These are phyloP conservation scores for Goniozus legneri DNA, from an alignment of 1,140 invertebrate species.

Conservation along the genomic window DNA sequence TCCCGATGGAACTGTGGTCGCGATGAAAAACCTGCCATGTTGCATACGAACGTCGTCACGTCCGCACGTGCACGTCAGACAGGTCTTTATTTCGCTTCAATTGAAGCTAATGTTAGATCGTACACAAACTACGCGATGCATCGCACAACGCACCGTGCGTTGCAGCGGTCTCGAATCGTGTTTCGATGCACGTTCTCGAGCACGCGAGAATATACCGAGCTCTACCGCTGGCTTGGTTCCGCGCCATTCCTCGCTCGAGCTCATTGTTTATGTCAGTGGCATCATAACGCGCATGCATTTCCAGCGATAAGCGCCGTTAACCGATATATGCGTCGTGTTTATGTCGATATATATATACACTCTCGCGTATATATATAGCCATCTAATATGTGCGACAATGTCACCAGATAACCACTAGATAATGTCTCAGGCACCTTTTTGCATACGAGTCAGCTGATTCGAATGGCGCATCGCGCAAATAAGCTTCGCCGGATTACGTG, in stretches of 20 bases:
- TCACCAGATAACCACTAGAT: conserved; percentile 26
- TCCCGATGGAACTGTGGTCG: conserved; percentile 4
- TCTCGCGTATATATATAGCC: too few relatives aligned
- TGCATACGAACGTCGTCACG: conserved; percentile 17
- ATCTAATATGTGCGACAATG: too few relatives aligned
- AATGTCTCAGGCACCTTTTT: too few relatives aligned
- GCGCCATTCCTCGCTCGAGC: not conserved
- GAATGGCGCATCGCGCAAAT: conserved; percentile 14
- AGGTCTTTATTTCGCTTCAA: conserved; percentile 14
- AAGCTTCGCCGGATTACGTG: too few relatives aligned
- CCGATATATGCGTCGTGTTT: too few relatives aligned
- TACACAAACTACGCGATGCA: not conserved
- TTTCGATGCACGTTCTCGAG: not conserved
- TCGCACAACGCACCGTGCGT: not conserved
- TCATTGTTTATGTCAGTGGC: conserved; percentile 8
- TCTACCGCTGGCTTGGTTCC: not conserved
- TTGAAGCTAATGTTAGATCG: conserved; percentile 15
- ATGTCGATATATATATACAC: conserved; percentile 4
- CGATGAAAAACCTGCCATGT: conserved; percentile 16
- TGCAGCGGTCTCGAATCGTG: not conserved
- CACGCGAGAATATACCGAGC: not conserved
- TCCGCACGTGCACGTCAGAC: conserved; percentile 9
- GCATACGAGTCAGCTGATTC: conserved; percentile 32
- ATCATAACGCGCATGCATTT: not conserved
- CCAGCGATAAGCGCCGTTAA: conserved; percentile 9